Percentiles rank a stretch among this genome's conserved stretches.
phyloP scores from a whole-genome alignment of 1,140 invertebrate species.

The Aphaenogaster rudis region DNA sequence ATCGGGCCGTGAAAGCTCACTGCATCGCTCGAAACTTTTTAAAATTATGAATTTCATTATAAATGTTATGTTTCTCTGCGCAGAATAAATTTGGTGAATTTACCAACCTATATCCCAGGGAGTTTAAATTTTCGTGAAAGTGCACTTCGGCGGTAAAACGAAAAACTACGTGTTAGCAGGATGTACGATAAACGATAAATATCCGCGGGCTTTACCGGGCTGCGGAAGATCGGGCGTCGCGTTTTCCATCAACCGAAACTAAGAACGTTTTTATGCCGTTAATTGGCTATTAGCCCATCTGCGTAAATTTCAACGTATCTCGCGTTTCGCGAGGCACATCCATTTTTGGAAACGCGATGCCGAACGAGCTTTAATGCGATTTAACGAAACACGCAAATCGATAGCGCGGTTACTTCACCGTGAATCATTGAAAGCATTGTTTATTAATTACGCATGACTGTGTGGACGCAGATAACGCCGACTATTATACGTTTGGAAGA shows the following conservation, averaged over 20 bases:
- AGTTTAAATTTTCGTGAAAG: slow-evolving; percentile 12
- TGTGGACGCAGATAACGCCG: slow-evolving; percentile 34
- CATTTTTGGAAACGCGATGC: slow-evolving; percentile 12
- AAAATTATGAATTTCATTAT: slow-evolving; percentile 27
- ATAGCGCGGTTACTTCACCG: slow-evolving; percentile 40
- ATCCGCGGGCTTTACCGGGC: background rate
- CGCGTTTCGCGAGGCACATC: background rate
- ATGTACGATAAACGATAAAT: slow-evolving; percentile 32
- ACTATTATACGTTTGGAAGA: slow-evolving; percentile 13
- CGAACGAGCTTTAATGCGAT: slow-evolving; percentile 27
- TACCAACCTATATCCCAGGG: background rate
- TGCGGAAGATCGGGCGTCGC: background rate
- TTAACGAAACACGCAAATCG: slow-evolving; percentile 40
- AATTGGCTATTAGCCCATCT: slow-evolving; percentile 14
- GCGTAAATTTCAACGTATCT: background rate
- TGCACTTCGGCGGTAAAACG: background rate
- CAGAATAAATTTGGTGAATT: slow-evolving; percentile 28
- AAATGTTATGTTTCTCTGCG: slow-evolving; percentile 30
- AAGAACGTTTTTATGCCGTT: slow-evolving; percentile 26
- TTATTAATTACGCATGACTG: slow-evolving; percentile 54
- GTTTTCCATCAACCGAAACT: background rate
- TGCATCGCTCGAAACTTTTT: background rate
- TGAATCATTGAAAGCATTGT: slow-evolving; percentile 51
- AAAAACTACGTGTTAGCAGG: slow-evolving; percentile 9
- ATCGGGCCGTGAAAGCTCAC: background rate